phyloP scores from a whole-genome alignment of 2,888 invertebrate genomes.

The Diaphora mendica region DNA sequence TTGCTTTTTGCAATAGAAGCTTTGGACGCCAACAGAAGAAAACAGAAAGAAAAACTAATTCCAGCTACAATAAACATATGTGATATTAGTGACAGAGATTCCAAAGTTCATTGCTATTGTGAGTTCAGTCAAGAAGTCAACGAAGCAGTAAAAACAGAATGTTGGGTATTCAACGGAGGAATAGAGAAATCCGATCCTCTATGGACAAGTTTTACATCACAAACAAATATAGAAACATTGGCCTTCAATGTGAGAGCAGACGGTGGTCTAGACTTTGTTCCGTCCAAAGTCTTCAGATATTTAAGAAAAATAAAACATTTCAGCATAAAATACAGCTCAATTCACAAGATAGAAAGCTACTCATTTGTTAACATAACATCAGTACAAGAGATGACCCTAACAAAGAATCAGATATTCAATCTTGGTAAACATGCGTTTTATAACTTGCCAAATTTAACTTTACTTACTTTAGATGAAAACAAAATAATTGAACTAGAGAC shows the following conservation, averaged over 20 bases:
- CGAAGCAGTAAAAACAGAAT: conserved; percentile 90
- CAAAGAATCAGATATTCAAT: conserved; percentile 89
- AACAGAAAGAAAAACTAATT: conserved; percentile 75
- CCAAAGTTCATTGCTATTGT: conserved; percentile 90
- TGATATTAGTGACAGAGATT: conserved; percentile 83
- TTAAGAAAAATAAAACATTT: conserved; percentile 89
- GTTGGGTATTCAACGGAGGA: conserved; percentile 91
- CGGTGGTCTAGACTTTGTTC: conserved; percentile 90
- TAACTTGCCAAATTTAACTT: conserved; percentile 89
- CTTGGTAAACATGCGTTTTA: conserved; percentile 90
- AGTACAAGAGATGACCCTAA: conserved; percentile 89
- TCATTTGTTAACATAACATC: conserved; percentile 92
- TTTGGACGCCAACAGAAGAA: conserved; percentile 78
- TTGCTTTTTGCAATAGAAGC: conserved; percentile 82
- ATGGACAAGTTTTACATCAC: conserved; percentile 91
- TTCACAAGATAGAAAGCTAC: conserved; percentile 89
- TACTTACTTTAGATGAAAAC: conserved; percentile 91
- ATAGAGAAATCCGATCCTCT: conserved; percentile 89
- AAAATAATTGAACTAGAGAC: conserved; percentile 90
- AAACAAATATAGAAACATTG: conserved; percentile 89
- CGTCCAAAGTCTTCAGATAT: conserved; percentile 89
- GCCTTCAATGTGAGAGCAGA: conserved; percentile 90
- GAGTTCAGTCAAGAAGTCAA: conserved; percentile 84
- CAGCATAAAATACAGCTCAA: conserved; percentile 90
- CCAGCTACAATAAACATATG: conserved; percentile 82